These are phyloP conservation scores for Proisotoma minuta DNA, from an alignment of 2,888 invertebrate species.

Conservation along the genomic window DNA sequence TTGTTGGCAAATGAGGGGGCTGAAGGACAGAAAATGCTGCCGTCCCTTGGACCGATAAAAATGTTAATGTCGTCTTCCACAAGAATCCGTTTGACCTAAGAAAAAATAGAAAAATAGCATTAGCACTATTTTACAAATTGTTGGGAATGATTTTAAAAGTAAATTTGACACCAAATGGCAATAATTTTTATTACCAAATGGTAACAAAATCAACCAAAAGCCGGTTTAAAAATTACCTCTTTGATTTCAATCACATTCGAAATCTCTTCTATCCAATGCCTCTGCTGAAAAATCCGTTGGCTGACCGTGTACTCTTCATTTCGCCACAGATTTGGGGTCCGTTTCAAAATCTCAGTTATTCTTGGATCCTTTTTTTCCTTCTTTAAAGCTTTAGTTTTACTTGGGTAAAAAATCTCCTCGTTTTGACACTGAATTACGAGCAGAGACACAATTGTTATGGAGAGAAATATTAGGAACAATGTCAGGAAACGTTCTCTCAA, in stretches of 20 bases:
- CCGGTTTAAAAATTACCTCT: too few relatives aligned
- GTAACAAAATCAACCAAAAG: too few relatives aligned
- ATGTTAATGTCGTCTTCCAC: not conserved
- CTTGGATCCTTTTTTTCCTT: not conserved
- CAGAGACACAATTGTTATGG: too few relatives aligned
- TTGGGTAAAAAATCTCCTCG: too few relatives aligned
- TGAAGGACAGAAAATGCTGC: not conserved
- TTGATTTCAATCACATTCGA: not conserved
- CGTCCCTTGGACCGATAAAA: slow-evolving; percentile 7
- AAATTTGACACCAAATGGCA: too few relatives aligned
- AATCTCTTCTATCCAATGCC: not conserved
- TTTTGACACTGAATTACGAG: too few relatives aligned
- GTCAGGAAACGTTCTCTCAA: too few relatives aligned
- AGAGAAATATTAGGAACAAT: too few relatives aligned
- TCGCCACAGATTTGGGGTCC: slow-evolving; percentile 9
- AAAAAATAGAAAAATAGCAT: not conserved
- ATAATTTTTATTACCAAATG: too few relatives aligned
- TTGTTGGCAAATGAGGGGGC: slow-evolving; percentile 5
- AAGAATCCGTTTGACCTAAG: slow-evolving; percentile 1
- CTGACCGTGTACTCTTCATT: not conserved
- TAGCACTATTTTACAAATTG: too few relatives aligned
- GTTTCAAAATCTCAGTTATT: not conserved
- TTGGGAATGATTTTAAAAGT: too few relatives aligned
- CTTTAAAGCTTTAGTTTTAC: too few relatives aligned
- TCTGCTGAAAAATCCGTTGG: not conserved